These are phyloP conservation scores for Desmodus rotundus DNA, from an alignment of 2,113 vertebrate species.

Conservation along the genomic window DNA sequence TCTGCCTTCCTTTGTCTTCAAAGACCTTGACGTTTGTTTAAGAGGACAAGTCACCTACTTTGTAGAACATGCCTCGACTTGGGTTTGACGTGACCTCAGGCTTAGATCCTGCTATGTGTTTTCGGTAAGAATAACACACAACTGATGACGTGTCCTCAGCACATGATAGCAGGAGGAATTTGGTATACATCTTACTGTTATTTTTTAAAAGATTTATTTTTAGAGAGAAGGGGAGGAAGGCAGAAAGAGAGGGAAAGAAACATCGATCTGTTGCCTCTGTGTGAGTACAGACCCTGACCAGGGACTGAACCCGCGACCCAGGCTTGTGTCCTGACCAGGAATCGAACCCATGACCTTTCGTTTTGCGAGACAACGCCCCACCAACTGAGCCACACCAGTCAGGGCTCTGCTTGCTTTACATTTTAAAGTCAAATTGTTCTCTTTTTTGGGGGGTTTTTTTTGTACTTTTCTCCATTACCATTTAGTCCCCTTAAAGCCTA, in stretches of 20 bases:
- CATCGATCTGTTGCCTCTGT: no score
- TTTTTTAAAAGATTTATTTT: background rate
- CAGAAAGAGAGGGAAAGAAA: no score
- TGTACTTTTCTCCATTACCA: no score
- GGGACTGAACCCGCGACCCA: no score
- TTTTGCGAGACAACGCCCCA: no score
- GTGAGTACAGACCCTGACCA: no score
- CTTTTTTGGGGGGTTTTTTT: no score
- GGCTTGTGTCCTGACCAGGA: no score
- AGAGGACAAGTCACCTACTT: background rate
- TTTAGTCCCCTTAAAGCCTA: background rate
- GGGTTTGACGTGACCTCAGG: background rate
- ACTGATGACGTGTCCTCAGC: background rate
- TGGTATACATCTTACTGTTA: background rate
- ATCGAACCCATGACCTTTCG: no score
- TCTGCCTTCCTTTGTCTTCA: background rate
- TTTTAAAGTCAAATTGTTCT: background rate
- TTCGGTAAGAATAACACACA: background rate
- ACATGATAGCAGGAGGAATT: background rate
- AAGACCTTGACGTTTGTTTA: constrained; percentile 16
- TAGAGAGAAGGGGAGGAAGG: background rate
- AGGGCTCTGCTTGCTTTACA: background rate
- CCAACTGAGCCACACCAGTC: no score
- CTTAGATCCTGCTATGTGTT: background rate
- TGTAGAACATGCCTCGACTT: background rate